phyloP scores from a whole-genome alignment of 2,113 vertebrate genomes.

The Pimephales promelas region DNA sequence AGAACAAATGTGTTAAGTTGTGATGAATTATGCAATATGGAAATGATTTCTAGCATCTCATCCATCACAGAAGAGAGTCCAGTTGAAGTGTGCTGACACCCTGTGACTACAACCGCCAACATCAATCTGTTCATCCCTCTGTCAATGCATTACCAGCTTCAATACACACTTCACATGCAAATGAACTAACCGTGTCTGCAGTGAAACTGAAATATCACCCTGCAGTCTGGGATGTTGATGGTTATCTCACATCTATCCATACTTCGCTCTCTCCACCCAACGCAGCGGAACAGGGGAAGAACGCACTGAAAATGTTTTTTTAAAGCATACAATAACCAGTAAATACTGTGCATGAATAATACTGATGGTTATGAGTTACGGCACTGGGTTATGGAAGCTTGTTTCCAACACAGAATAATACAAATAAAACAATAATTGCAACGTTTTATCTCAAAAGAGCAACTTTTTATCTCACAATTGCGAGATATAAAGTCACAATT shows the following conservation, averaged over 20 bases:
- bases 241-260: constrained; percentile 87
- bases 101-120: constrained; percentile 5
- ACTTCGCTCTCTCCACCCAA: constrained; percentile 82
- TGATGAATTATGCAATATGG: not conserved
- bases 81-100: constrained; percentile 7
- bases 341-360: not conserved
- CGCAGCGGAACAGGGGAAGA: constrained; percentile 86
- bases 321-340: not conserved
- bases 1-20: constrained; percentile 24
- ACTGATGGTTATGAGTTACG: not conserved
- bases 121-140: constrained; percentile 7
- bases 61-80: not conserved
- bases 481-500: too few species aligned
- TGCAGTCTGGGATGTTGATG: constrained; percentile 64
- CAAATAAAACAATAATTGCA: too few species aligned
- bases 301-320: constrained; percentile 75
- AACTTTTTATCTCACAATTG: too few species aligned
- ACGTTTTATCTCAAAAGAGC: too few species aligned
- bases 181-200: constrained; percentile 85
- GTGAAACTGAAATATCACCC: constrained; percentile 83
- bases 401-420: too few species aligned
- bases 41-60: constrained; percentile 6
- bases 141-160: constrained; percentile 59
- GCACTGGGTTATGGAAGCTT: too few species aligned
- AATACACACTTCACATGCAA: not conserved